Base-by-base conservation (phyloP, 2,113 vertebrate genomes). In the Mirounga angustirostris region DNA sequence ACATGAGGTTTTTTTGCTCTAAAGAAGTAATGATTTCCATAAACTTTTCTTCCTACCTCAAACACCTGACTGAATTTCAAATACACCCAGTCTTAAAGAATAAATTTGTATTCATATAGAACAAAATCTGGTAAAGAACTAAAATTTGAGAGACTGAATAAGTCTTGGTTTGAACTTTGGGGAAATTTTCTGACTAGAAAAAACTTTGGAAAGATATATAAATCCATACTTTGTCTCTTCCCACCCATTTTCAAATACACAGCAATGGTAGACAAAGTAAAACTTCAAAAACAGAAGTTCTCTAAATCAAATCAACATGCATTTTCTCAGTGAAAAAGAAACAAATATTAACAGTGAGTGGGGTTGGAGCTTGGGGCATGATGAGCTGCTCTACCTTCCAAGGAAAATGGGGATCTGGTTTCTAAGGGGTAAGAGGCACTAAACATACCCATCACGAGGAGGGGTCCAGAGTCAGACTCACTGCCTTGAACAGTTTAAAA, bases 301-400 rank as follows among this genome's bases (percentile, higher is more conserved):
- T 91, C 92, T 73, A 74, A 87, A 94, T 56, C 78, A 92, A 59
- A 94, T 56, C 78, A 92, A 59, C 50, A 91, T 22, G 54, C 30
- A 36, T 82, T 74, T 81, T 94, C 58, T 86, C 74, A 94, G n/a
- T 46, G 22, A 59, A 61, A 54, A 65, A 84, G 13, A 82, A 88
- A 84, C 1, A 94, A 71, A 83, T 61, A 52, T 59, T 78, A 67
- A 16, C 28, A 78, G 52, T 71, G 5, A 95, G 40, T 65, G 40
- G 0, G 33, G 40, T 0, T 94, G 88, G 10, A 91, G 74, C 15
- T 52, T 59, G 50, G 43, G 28, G 10, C 28, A 43, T 76, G 43
- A 43, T 22, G 5, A 56, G 36, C 80, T 73, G 30, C 71, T 74
- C 30, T 33, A 36, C 4, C 1, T 84, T 65, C 30, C 82, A 79